Evolutionary conservation across 2,888 invertebrate genomes (phyloP).

Genomic region (Yponomeuta sedellus): DNA sequence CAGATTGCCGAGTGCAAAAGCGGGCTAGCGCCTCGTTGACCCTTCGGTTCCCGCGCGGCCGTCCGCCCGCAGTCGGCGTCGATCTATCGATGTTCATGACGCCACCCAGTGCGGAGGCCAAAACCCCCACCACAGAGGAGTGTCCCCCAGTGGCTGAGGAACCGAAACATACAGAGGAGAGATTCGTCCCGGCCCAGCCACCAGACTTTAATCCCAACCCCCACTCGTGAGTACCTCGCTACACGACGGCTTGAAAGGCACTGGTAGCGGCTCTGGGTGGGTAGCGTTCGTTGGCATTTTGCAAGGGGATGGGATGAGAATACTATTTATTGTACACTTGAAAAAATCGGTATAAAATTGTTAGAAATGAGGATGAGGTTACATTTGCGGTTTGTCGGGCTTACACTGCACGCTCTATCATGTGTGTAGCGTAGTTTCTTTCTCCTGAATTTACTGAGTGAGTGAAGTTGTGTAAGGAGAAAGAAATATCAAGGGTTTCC

Average conservation of each 20-base stretch:
- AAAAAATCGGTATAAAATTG: no score
- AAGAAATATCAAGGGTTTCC: no score
- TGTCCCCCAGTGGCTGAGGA: no score
- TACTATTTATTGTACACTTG: no score
- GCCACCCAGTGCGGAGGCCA: slow-evolving; percentile 64
- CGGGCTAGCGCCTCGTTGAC: slow-evolving; percentile 62
- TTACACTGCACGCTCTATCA: neutral
- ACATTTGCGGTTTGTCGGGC: neutral
- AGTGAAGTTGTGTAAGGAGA: no score
- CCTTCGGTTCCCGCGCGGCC: slow-evolving; percentile 59
- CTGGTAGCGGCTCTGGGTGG: neutral
- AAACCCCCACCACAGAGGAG: slow-evolving; percentile 49
- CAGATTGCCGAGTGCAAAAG: slow-evolving; percentile 73
- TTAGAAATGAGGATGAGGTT: neutral
- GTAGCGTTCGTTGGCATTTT: neutral
- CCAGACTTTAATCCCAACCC: slow-evolving; percentile 66
- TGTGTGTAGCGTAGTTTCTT: neutral
- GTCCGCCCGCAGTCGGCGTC: slow-evolving; percentile 59
- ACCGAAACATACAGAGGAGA: slow-evolving; percentile 23
- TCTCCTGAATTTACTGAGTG: neutral
- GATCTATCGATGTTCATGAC: slow-evolving; percentile 47
- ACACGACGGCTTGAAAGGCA: neutral
- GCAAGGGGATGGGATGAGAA: neutral
- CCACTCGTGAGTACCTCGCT: slow-evolving; percentile 68
- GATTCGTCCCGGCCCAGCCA: slow-evolving; percentile 48